Conservation (phyloP, 2,113 vertebrate species). For the Taurulus bubalis region DNA sequence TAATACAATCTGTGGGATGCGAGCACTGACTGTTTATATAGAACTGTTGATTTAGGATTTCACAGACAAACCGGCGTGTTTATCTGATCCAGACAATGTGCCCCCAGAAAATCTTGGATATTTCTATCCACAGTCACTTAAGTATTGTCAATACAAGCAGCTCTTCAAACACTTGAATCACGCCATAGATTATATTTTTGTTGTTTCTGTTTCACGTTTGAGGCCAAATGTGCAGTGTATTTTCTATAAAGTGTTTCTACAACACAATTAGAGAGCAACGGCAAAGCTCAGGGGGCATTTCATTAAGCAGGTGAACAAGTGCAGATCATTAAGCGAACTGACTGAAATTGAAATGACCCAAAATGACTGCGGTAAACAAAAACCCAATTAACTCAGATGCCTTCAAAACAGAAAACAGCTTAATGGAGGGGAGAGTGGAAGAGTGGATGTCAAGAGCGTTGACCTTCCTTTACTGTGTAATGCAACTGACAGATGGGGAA, state of each 20-base stretch:
- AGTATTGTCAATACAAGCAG: constrained; percentile 1
- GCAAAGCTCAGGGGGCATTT: background rate
- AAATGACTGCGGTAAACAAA: background rate
- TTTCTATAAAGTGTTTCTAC: background rate
- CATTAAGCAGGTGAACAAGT: background rate
- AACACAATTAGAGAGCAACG: background rate
- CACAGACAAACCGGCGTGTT: background rate
- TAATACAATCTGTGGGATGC: background rate
- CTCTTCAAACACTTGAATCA: background rate
- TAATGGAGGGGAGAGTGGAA: constrained; percentile 40
- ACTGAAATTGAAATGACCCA: constrained; percentile 7
- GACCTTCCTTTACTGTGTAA: constrained; percentile 27
- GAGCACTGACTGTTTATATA: background rate
- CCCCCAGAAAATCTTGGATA: background rate
- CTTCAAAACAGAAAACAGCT: constrained; percentile 38
- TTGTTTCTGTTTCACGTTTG: background rate
- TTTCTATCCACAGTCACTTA: background rate
- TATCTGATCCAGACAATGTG: constrained; percentile 38
- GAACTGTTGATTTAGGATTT: constrained; percentile 7
- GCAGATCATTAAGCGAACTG: background rate
- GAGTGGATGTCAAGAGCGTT: constrained; percentile 32
- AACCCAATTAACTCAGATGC: constrained; percentile 19
- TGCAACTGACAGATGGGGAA: constrained; percentile 59
- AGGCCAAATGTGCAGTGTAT: background rate
- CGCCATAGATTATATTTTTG: background rate